Conservation (phyloP, 2,797 vertebrate species). For the Tauraco hartlaubi region DNA sequence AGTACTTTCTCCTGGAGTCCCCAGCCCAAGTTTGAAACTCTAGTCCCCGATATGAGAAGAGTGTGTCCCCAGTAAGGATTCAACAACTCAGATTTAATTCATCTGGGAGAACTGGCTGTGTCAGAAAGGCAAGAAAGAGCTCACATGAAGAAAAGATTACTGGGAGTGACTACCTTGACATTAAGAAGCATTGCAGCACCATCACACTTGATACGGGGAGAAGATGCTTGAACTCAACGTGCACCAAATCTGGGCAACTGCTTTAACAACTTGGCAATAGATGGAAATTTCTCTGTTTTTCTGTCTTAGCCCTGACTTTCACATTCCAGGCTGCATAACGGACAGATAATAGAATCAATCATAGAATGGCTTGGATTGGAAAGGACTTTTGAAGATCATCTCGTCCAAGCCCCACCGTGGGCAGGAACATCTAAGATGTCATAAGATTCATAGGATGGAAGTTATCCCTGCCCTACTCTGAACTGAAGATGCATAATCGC, state of each 20-base stretch:
- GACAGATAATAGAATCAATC: neutral
- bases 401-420: rapidly evolving
- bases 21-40: neutral
- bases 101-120: neutral
- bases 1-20: neutral
- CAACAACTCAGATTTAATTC: neutral
- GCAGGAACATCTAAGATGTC: neutral
- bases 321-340: neutral
- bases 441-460: neutral
- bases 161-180: neutral
- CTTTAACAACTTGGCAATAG: neutral
- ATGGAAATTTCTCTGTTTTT: neutral
- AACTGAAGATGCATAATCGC: neutral
- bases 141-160: neutral
- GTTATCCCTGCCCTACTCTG: neutral
- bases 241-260: rapidly evolving
- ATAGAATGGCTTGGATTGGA: neutral
- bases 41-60: neutral
- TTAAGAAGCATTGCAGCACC: neutral
- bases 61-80: neutral
- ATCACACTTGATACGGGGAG: neutral
- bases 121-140: neutral
- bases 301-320: neutral
- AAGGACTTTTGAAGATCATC: neutral
- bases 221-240: neutral